These are phyloP conservation scores for Paramormyrops hopkinsi DNA, from an alignment of 2,797 vertebrate genomes.

Conservation along the genomic window DNA sequence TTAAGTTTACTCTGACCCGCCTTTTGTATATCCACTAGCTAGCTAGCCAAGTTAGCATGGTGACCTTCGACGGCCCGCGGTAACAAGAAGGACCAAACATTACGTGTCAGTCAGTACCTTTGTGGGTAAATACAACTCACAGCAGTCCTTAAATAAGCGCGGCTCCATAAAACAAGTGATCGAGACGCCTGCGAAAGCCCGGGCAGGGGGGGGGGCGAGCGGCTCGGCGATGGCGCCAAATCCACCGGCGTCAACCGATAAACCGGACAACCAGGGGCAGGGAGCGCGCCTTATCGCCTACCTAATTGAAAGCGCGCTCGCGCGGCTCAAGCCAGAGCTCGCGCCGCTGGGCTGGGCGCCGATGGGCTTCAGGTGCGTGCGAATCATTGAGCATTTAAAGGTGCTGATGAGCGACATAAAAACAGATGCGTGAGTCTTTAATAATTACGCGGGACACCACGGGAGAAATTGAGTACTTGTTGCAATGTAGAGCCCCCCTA, in stretches of 20 bases:
- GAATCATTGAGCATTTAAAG: neutral
- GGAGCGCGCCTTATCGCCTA: neutral
- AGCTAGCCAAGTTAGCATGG: neutral
- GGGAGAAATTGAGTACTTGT: neutral
- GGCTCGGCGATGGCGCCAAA: conserved; percentile 50
- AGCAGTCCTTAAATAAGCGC: conserved; percentile 25
- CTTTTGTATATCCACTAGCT: neutral
- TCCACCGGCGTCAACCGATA: conserved; percentile 55
- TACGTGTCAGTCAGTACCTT: conserved; percentile 25
- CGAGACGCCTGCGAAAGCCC: neutral
- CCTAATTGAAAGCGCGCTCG: neutral
- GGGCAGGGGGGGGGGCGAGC: neutral
- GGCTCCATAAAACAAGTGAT: conserved; percentile 16
- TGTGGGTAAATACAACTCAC: conserved; percentile 20
- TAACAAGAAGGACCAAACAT: neutral
- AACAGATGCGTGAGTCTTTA: neutral
- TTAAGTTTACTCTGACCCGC: neutral
- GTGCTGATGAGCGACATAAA: neutral
- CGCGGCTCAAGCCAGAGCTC: neutral
- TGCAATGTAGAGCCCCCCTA: neutral
- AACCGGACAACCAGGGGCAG: conserved; percentile 49
- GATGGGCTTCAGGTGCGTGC: conserved; percentile 1
- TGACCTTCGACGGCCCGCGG: neutral
- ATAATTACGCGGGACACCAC: neutral
- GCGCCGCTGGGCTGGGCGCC: neutral